A percentile compares a stretch with the other conserved stretches of the same genome.
Conservation (phyloP, 1,140 invertebrate genomes). For the Hyphantria cunea region DNA sequence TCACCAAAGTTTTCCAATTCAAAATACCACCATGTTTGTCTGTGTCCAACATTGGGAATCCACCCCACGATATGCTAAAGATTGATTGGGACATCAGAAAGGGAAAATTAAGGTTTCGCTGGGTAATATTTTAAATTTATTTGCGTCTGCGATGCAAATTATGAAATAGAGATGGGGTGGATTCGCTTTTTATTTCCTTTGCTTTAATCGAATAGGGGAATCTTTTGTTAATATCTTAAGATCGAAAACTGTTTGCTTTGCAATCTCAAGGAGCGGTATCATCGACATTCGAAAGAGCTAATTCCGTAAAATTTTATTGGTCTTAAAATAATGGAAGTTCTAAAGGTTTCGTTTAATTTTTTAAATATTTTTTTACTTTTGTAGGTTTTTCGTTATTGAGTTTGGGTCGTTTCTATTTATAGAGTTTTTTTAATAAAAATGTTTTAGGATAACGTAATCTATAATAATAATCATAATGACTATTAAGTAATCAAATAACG, state of each 20-base stretch:
- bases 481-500: too few species aligned
- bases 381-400: constrained; percentile 20
- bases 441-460: not conserved
- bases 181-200: constrained; percentile 24
- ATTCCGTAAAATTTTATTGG: constrained; percentile 29
- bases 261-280: constrained; percentile 6
- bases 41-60: constrained; percentile 21
- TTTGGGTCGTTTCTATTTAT: constrained; percentile 24
- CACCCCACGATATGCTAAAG: constrained; percentile 40
- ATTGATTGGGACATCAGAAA: constrained; percentile 65
- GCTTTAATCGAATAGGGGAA: constrained; percentile 30
- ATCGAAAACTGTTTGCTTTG: constrained; percentile 46
- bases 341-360: constrained; percentile 20
- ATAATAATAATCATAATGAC: too few species aligned
- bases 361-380: constrained; percentile 24
- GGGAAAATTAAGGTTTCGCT: constrained; percentile 68
- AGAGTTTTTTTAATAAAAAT: constrained; percentile 15
- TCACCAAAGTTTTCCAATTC: constrained; percentile 24
- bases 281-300: constrained; percentile 27
- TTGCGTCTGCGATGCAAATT: constrained; percentile 78
- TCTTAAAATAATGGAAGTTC: constrained; percentile 26
- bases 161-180: constrained; percentile 69
- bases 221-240: constrained; percentile 54
- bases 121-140: constrained; percentile 79
- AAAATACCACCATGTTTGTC: constrained; percentile 17